Percentiles rank a stretch among this genome's conserved stretches.
phyloP scores from a whole-genome alignment of 53 echinoderm and acorn worm genomes.

The Holothuria scabra region DNA sequence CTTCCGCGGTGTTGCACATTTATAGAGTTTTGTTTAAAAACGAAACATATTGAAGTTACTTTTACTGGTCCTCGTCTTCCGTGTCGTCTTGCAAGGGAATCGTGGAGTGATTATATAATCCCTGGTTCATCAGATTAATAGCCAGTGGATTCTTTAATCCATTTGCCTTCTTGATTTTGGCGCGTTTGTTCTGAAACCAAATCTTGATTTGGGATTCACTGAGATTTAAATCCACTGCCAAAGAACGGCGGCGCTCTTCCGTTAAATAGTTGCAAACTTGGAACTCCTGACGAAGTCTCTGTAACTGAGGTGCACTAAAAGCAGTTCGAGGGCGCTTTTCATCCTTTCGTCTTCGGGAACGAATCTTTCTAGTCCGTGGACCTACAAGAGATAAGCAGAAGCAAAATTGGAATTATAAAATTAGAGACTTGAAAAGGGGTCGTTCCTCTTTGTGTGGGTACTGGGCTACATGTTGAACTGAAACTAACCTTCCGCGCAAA shows the following conservation, averaged over 20 bases:
- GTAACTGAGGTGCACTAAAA: slow-evolving; percentile 94
- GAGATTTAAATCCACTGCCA: slow-evolving; percentile 91
- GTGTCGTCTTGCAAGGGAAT: slow-evolving; percentile 52
- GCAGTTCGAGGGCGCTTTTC: slow-evolving; percentile 99
- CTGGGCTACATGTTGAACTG: too few species aligned
- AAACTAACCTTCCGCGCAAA: too few species aligned
- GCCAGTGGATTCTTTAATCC: slow-evolving; percentile 88
- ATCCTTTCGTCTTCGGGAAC: slow-evolving; percentile 78
- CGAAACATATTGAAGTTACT: too few species aligned
- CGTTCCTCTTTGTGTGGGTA: too few species aligned
- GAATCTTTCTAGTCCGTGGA: slow-evolving; percentile 83
- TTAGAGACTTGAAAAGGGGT: too few species aligned
- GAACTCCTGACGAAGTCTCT: slow-evolving; percentile 93
- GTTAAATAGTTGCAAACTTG: slow-evolving; percentile 95
- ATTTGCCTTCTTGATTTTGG: slow-evolving; percentile 98
- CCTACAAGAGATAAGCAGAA: slow-evolving; percentile 54
- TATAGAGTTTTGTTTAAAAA: too few species aligned
- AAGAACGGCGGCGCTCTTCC: slow-evolving; percentile 84
- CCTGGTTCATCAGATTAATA: slow-evolving; percentile 87
- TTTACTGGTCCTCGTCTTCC: slow-evolving; percentile 2
- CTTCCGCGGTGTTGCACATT: too few species aligned
- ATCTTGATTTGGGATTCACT: slow-evolving; percentile 99
- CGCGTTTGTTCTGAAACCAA: slow-evolving; percentile 99
- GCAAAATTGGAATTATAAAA: too few species aligned
- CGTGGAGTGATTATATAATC: slow-evolving; percentile 97